Evolutionary conservation across 2,113 vertebrate genomes (phyloP), one percentile per base, ranked within the genome.

Genomic region (Oxygymnocypris stewartii): DNA sequence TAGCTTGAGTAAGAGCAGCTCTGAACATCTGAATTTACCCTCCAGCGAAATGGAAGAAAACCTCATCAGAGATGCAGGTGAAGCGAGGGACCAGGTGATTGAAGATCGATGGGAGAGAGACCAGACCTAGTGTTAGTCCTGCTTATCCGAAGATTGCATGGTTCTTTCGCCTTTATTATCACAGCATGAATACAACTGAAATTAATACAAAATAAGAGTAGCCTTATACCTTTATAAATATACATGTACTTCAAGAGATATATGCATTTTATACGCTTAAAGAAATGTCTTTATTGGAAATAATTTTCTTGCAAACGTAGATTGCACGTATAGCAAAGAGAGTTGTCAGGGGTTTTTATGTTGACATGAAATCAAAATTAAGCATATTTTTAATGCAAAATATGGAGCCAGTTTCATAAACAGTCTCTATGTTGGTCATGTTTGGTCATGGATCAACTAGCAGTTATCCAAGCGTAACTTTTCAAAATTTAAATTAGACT

Each of bases 11-110:
- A 74, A 86, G 69, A 73, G 18, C 69, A 23, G 69, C 37, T 23
- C 28, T 57, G 87, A 61, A 67, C 54, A 12, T 37, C 82, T 63
- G 71, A 85, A 88, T 87, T 75, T 85, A 86, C 31, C 79, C 65
- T 77, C 12, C 47, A n/a, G 79, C 35, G 75, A 85, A 88, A 82
- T 16, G 42, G 42, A 86, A 67, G 54, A 81, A 37, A 54, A 75
- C 73, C 20, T 37, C 67, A 59, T 67, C 12, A 79, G 37, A 75
- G 37, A 28, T 61, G 49, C 42, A 31, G n/a, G 42, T 25, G 7
- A 42, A 44, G 61, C n/a, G 31, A 57, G 20, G 10, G 37, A 42
- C 35, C 37, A 42, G 18, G 20, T 42, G 69, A 71, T 40, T 18
- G 18, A 40, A 80, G 14, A 87, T 61, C 82, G 49, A 82, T 74